Evolutionary conservation across 2,113 vertebrate species (phyloP).

Genomic region (Cyprinodon brontotheroides): DNA sequence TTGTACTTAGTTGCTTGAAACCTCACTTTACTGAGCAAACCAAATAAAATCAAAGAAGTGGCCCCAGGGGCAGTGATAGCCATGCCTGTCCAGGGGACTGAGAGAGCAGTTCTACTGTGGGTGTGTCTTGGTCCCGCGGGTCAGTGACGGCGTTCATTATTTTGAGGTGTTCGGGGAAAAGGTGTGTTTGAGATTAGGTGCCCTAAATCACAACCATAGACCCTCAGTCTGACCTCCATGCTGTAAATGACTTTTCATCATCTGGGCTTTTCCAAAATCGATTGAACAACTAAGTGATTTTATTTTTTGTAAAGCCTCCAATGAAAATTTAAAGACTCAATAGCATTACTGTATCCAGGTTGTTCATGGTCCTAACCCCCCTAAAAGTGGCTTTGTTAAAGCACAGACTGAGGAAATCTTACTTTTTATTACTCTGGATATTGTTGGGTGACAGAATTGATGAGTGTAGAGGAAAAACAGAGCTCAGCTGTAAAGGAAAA

Average conservation of each 20-base stretch:
- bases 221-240: not conserved
- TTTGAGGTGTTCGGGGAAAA: not conserved
- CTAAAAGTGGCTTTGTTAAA: no score
- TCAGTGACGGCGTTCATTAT: no score
- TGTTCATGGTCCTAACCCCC: not conserved
- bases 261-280: not conserved
- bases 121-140: no score
- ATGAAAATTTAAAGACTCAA: no score
- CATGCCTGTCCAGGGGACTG: no score
- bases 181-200: not conserved
- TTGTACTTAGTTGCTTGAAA: no score
- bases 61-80: no score
- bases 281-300: not conserved
- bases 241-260: not conserved
- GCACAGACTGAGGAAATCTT: not conserved
- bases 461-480: not conserved
- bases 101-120: no score
- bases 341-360: not conserved
- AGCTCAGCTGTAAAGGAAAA: not conserved
- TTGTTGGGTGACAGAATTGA: not conserved
- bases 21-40: no score
- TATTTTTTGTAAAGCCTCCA: not conserved
- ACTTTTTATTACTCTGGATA: not conserved
- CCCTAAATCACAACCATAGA: not conserved
- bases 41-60: no score